Evolutionary conservation across 2,888 invertebrate species (phyloP), one percentile per base, ranked within the genome.

Genomic region (Nycteola revayana): DNA sequence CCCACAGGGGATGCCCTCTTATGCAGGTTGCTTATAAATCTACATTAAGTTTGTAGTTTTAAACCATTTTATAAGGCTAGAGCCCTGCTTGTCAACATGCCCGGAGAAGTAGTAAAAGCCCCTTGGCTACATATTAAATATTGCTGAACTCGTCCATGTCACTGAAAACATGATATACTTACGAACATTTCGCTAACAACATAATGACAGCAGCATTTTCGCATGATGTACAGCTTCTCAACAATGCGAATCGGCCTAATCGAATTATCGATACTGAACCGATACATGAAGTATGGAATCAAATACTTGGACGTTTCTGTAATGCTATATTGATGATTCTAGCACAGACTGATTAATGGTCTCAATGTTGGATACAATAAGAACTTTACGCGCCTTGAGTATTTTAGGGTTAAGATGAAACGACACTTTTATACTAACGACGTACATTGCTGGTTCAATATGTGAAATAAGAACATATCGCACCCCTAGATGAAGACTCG

Each of bases 301-400:
- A 74, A 79, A 84, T 82, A 78, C 80, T 83, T 76, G 83, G 85
- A 80, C 84, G 78, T 77, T 77, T 80, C 71, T 70, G 76, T 83
- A 84, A 84, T 85, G 79, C 66, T 86, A 81, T 87, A 88, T 87
- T 87, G 87, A 86, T 87, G 87, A 79, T 85, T 79, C 79, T 66
- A 60, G 79, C 71, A 75, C 77, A 87, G 87, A 86, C 88, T 87
- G 87, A 88, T 88, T 87, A 88, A 88, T 88, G 87, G 76, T 78
- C 61, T 65, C 63, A 70, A 72, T 75, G 66, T 73, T 72, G 69
- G 71, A 73, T 75, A 87, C 87, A 87, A 86, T 83, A 68, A 74
- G 68, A 64, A 64, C 66, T 59, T 51, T 58, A 52, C 57, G 65
- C 57, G 65, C 74, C 69, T 63, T 65, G 66, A 52, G 42, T 54